Conservation (phyloP, 1,140 invertebrate genomes). For the Drosophila asahinai region DNA sequence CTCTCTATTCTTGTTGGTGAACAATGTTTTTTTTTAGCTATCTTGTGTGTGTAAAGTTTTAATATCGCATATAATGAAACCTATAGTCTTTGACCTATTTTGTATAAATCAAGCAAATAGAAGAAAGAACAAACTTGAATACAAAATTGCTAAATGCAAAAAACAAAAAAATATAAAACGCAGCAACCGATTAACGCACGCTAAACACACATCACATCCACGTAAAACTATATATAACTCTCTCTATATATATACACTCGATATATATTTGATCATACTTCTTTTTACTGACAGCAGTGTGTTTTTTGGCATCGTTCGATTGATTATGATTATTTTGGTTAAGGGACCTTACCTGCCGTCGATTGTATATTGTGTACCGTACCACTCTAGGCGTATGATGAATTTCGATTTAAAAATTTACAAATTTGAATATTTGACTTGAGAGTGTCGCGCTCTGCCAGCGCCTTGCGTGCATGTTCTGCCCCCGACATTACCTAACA, state of each 20-base stretch:
- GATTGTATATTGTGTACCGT: constrained; percentile 71
- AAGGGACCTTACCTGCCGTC: constrained; percentile 51
- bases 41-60: constrained; percentile 77
- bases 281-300: constrained; percentile 60
- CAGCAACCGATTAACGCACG: constrained; percentile 53
- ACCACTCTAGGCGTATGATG: constrained; percentile 70
- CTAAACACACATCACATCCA: constrained; percentile 32
- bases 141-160: constrained; percentile 31
- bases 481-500: constrained; percentile 23
- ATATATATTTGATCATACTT: constrained; percentile 49
- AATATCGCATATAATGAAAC: constrained; percentile 53
- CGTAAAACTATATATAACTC: constrained; percentile 38
- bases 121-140: constrained; percentile 43
- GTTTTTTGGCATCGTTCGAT: constrained; percentile 61
- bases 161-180: constrained; percentile 31
- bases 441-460: constrained; percentile 59
- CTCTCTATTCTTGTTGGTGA: constrained; percentile 49
- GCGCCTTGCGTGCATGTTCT: constrained; percentile 72
- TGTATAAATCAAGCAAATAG: constrained; percentile 53
- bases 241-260: constrained; percentile 25
- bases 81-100: constrained; percentile 40
- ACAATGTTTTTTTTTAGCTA: constrained; percentile 61
- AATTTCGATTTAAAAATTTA: constrained; percentile 61
- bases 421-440: constrained; percentile 51
- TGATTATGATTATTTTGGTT: constrained; percentile 49